Percentiles rank a stretch among this genome's conserved stretches.
phyloP scores from a whole-genome alignment of 2,888 invertebrate species.

The Scaptomyza caliginosa region DNA sequence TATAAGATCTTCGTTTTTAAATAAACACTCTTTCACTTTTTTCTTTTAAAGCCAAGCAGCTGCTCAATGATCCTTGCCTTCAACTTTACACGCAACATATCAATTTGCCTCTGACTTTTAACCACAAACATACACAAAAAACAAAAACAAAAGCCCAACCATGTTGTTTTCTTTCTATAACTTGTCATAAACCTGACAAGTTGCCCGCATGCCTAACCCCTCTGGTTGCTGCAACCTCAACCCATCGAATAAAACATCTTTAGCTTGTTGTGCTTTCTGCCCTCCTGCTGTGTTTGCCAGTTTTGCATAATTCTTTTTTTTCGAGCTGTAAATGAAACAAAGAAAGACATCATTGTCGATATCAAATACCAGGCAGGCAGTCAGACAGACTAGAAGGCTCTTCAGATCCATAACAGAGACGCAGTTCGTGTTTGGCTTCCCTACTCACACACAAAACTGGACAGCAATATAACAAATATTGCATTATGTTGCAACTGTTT shows the following conservation, averaged over 20 bases:
- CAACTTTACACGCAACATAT: constrained; percentile 38
- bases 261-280: constrained; percentile 21
- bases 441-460: constrained; percentile 20
- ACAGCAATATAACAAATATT: constrained; percentile 12
- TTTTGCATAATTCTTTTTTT: constrained; percentile 64
- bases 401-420: constrained; percentile 3
- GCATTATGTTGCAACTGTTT: constrained; percentile 23
- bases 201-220: constrained; percentile 30
- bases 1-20: constrained; percentile 4
- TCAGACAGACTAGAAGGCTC: not conserved
- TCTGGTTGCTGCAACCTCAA: constrained; percentile 15
- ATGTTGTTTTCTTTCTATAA: constrained; percentile 7
- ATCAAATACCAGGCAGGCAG: constrained; percentile 65
- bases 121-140: constrained; percentile 30
- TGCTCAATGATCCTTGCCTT: constrained; percentile 25
- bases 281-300: constrained; percentile 60
- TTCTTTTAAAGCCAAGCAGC: constrained; percentile 14
- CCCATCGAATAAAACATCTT: constrained; percentile 49
- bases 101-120: constrained; percentile 51
- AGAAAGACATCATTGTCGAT: constrained; percentile 79
- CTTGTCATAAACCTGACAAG: constrained; percentile 62
- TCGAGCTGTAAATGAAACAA: constrained; percentile 69
- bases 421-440: constrained; percentile 65
- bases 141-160: constrained; percentile 6
- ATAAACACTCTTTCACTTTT: not conserved